A percentile compares a stretch with the other conserved stretches of the same genome.
Conservation (phyloP, 2,888 invertebrate genomes). For the Diarsia brunnea region DNA sequence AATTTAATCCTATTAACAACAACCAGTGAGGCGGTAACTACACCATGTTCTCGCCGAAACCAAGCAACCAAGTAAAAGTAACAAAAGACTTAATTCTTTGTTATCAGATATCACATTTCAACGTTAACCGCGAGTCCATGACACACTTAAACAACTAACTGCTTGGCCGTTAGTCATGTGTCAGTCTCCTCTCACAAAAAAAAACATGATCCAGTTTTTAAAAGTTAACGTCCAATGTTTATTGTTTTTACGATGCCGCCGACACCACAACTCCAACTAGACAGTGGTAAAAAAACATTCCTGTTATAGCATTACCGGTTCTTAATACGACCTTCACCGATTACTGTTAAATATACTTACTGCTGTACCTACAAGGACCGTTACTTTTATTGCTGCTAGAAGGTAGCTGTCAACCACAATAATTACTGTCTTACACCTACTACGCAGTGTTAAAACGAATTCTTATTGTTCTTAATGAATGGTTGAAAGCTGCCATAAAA, state of each 20-base stretch:
- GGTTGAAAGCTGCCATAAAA: conserved; percentile 15
- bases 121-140: conserved; percentile 58
- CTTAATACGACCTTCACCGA: conserved; percentile 77
- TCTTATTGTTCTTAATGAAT: conserved; percentile 40
- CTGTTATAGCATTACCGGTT: conserved; percentile 79
- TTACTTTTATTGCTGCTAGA: conserved; percentile 58
- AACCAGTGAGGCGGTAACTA: conserved; percentile 8
- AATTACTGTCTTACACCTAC: conserved; percentile 8
- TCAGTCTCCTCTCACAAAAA: conserved; percentile 62
- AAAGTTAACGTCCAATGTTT: conserved; percentile 75
- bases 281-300: conserved; percentile 76
- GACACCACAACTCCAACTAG: conserved; percentile 58
- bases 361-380: conserved; percentile 67
- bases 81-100: conserved; percentile 46
- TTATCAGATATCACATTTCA: conserved; percentile 64
- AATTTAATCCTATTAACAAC: background rate
- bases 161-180: conserved; percentile 58
- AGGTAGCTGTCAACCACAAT: conserved; percentile 36
- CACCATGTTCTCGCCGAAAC: conserved; percentile 26
- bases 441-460: conserved; percentile 36
- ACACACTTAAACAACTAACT: conserved; percentile 58
- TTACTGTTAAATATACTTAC: conserved; percentile 63
- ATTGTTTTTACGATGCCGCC: conserved; percentile 77
- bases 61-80: conserved; percentile 51
- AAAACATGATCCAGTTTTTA: conserved; percentile 75